phyloP scores from a whole-genome alignment of 2,888 invertebrate genomes.

The Oegoconia quadripuncta region DNA sequence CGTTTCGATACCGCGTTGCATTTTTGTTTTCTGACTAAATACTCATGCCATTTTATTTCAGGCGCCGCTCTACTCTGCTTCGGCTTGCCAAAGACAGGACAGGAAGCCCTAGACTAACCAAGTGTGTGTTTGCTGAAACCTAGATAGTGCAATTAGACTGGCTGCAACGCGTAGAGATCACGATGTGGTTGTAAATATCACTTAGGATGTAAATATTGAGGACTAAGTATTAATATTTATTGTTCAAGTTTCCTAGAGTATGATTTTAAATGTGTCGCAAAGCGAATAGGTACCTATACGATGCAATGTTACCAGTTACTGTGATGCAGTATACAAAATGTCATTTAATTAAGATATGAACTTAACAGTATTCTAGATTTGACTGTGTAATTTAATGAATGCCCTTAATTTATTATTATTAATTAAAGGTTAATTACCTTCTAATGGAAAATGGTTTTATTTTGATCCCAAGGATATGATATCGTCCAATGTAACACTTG shows the following conservation, averaged over 20 bases:
- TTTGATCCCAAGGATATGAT: too few relatives aligned
- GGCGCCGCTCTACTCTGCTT: constrained; percentile 87
- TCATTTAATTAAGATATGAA: constrained; percentile 58
- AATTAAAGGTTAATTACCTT: constrained; percentile 64
- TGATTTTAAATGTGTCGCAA: constrained; percentile 31
- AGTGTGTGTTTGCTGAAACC: constrained; percentile 38
- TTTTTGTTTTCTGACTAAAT: background rate
- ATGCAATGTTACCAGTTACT: constrained; percentile 53
- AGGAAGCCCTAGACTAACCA: constrained; percentile 83
- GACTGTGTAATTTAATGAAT: constrained; percentile 74
- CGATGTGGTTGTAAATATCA: constrained; percentile 63
- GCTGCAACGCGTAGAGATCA: constrained; percentile 32
- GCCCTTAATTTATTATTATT: constrained; percentile 72
- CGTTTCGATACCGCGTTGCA: background rate
- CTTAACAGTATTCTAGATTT: constrained; percentile 73
- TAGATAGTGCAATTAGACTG: constrained; percentile 61
- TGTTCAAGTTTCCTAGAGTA: constrained; percentile 31
- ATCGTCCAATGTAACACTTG: too few relatives aligned
- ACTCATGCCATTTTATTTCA: constrained; percentile 52
- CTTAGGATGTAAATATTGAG: constrained; percentile 70
- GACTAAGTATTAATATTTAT: constrained; percentile 63
- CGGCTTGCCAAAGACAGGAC: constrained; percentile 86
- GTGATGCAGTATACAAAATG: constrained; percentile 59
- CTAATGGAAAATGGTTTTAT: constrained; percentile 44
- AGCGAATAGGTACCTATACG: constrained; percentile 29